Evolutionary conservation across 2,888 invertebrate species (phyloP).

Genomic region (Lasioglossum marginatum): DNA sequence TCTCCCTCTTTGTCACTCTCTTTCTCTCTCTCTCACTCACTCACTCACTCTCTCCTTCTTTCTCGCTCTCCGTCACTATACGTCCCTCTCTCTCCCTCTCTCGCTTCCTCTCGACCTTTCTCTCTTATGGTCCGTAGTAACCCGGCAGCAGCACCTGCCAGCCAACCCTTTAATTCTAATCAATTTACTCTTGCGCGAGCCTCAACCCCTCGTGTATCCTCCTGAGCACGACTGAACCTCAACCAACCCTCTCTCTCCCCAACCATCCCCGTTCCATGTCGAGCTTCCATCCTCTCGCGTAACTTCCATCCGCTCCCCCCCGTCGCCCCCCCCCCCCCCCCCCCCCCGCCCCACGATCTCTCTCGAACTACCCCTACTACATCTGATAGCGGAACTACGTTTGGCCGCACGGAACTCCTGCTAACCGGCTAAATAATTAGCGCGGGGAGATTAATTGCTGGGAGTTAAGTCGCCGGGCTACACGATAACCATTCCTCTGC

Average conservation of each 20-base stretch:
- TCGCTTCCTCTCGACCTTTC: slow-evolving; percentile 56
- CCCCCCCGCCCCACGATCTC: slow-evolving; percentile 9
- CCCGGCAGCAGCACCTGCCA: slow-evolving; percentile 69
- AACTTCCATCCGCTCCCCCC: slow-evolving; percentile 18
- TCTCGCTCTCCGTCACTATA: slow-evolving; percentile 37
- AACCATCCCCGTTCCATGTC: slow-evolving; percentile 36
- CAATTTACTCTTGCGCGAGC: slow-evolving; percentile 82
- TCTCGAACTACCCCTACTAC: slow-evolving; percentile 67
- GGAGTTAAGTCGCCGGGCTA: slow-evolving; percentile 73
- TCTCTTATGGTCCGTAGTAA: slow-evolving; percentile 65
- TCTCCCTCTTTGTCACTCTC: slow-evolving; percentile 53
- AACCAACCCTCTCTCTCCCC: slow-evolving; percentile 31
- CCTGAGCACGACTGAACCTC: slow-evolving; percentile 66
- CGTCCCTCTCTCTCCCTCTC: slow-evolving; percentile 53
- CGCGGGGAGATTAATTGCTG: slow-evolving; percentile 80
- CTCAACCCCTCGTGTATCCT: slow-evolving; percentile 71
- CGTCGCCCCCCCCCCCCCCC: background rate
- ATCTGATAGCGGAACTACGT: slow-evolving; percentile 72
- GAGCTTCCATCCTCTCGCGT: slow-evolving; percentile 25
- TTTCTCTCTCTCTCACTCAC: slow-evolving; percentile 62
- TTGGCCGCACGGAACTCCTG: slow-evolving; percentile 68
- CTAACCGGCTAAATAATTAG: slow-evolving; percentile 82
- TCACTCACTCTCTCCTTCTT: slow-evolving; percentile 37
- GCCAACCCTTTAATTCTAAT: slow-evolving; percentile 82
- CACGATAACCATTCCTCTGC: slow-evolving; percentile 60